A percentile compares a stretch with the other conserved stretches of the same genome.
Evolutionary conservation across 2,888 invertebrate species (phyloP).

Genomic region (Pheosia gnoma): DNA sequence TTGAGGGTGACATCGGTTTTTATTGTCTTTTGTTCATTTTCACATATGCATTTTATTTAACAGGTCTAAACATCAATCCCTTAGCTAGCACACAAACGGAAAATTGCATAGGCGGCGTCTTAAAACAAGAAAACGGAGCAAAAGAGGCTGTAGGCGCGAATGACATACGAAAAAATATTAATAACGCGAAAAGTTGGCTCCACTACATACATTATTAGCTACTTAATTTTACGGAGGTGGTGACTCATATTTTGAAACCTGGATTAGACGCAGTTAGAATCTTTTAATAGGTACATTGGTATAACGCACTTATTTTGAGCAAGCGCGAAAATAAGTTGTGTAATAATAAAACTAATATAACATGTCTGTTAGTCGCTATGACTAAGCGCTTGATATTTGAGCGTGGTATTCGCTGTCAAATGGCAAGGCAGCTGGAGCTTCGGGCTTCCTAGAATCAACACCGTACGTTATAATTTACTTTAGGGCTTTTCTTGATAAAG

Average conservation of each 20-base stretch:
- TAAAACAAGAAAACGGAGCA: constrained; percentile 8
- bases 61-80: too few species aligned
- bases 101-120: too few species aligned
- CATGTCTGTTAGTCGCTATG: constrained; percentile 47
- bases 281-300: constrained; percentile 29
- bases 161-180: constrained; percentile 24
- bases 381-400: constrained; percentile 72
- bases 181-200: constrained; percentile 22
- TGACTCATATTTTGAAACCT: constrained; percentile 39
- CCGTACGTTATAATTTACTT: constrained; percentile 44
- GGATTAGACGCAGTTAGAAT: constrained; percentile 36
- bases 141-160: constrained; percentile 1
- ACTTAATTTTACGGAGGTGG: constrained; percentile 21
- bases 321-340: constrained; percentile 46
- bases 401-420: constrained; percentile 62
- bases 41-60: too few species aligned
- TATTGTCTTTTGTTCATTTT: too few species aligned
- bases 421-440: constrained; percentile 41
- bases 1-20: too few species aligned
- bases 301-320: constrained; percentile 36
- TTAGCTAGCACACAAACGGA: too few species aligned
- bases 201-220: constrained; percentile 26
- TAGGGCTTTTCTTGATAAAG: constrained; percentile 26
- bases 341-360: constrained; percentile 44
- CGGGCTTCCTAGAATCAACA: constrained; percentile 47